phyloP scores from a whole-genome alignment of 2,888 invertebrate genomes.

The Drosophila helvetica region DNA sequence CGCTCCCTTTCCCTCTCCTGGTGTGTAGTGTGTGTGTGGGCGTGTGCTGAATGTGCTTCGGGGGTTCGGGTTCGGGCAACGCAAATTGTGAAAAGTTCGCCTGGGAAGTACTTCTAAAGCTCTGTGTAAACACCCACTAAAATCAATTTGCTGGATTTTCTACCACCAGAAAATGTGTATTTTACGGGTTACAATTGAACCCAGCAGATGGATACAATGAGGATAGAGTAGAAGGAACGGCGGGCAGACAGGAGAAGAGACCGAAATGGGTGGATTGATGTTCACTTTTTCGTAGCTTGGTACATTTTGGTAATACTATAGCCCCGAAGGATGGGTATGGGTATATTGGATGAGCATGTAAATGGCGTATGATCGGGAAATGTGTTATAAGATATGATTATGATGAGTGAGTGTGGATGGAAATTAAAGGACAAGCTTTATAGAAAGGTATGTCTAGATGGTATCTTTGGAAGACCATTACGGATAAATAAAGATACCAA shows the following conservation, averaged over 20 bases:
- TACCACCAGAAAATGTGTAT: slow-evolving; percentile 80
- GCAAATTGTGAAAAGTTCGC: slow-evolving; percentile 77
- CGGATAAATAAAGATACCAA: too few relatives aligned
- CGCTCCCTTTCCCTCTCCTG: slow-evolving; percentile 2
- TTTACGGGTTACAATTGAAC: slow-evolving; percentile 71
- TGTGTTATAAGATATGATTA: slow-evolving; percentile 2
- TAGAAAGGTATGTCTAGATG: too few relatives aligned
- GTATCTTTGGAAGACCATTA: too few relatives aligned
- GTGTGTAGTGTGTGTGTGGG: slow-evolving; percentile 27
- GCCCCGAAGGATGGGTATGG: slow-evolving; percentile 4
- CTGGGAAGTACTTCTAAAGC: slow-evolving; percentile 74
- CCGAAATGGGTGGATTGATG: slow-evolving; percentile 40
- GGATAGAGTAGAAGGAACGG: neutral
- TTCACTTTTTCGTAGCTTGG: slow-evolving; percentile 11
- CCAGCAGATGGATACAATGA: slow-evolving; percentile 21
- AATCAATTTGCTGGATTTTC: slow-evolving; percentile 81
- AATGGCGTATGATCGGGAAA: slow-evolving; percentile 15
- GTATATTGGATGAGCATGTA: slow-evolving; percentile 17
- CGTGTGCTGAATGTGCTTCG: slow-evolving; percentile 54
- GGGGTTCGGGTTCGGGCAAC: slow-evolving; percentile 63
- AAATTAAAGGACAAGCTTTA: neutral
- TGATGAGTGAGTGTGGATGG: neutral
- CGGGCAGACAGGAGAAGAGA: neutral
- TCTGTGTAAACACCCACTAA: slow-evolving; percentile 82
- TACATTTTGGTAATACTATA: neutral